phyloP scores from a whole-genome alignment of 2,888 invertebrate genomes.

The Microdon myrmicae region DNA sequence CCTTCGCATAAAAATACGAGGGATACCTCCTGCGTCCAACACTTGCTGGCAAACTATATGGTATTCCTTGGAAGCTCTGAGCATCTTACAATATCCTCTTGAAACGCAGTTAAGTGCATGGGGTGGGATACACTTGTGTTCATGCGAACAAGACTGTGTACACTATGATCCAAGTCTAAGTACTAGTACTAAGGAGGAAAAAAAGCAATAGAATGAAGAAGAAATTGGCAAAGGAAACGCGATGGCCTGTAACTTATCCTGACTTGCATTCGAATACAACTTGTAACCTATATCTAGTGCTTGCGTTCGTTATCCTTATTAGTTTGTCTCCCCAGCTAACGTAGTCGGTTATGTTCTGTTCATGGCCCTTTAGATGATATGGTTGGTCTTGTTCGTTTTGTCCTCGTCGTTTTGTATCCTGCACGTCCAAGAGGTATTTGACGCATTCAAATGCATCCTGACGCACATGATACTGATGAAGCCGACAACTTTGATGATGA shows the following conservation, averaged over 20 bases:
- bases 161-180: slow-evolving; percentile 32
- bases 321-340: slow-evolving; percentile 31
- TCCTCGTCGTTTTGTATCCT: too few relatives aligned
- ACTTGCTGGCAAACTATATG: too few relatives aligned
- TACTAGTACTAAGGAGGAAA: too few relatives aligned
- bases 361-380: too few relatives aligned
- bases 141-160: slow-evolving; percentile 15
- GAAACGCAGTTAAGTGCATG: slow-evolving; percentile 12
- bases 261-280: slow-evolving; percentile 44
- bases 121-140: too few relatives aligned
- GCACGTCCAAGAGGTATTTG: slow-evolving; percentile 30
- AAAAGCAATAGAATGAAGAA: slow-evolving; percentile 2
- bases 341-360: too few relatives aligned
- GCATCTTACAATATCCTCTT: background rate
- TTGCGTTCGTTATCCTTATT: slow-evolving; percentile 42
- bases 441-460: slow-evolving; percentile 39
- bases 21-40: too few relatives aligned
- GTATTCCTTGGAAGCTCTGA: slow-evolving; percentile 7
- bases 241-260: too few relatives aligned
- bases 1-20: slow-evolving; percentile 46
- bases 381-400: too few relatives aligned
- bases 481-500: slow-evolving; percentile 14
- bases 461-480: slow-evolving; percentile 18
- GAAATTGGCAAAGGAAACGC: slow-evolving; percentile 6
- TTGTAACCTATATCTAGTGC: slow-evolving; percentile 52